Percentiles rank a stretch among this genome's conserved stretches.
phyloP scores from a whole-genome alignment of 2,888 invertebrate species.

The Eutolmus rufibarbis region DNA sequence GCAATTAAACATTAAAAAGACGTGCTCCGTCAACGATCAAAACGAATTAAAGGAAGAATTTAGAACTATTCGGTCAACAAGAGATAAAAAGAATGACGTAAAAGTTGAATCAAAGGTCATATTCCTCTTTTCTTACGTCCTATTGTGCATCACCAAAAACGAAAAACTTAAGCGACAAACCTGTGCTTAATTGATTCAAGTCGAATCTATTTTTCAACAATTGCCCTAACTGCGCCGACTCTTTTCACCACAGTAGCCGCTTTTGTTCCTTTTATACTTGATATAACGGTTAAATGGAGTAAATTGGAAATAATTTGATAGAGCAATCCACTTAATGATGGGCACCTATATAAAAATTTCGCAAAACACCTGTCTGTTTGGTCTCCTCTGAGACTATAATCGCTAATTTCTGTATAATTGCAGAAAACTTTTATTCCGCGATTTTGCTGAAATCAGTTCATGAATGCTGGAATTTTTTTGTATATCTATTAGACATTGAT shows the following conservation, averaged over 20 bases:
- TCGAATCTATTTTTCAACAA: background rate
- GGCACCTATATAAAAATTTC: background rate
- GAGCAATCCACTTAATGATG: background rate
- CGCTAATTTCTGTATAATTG: background rate
- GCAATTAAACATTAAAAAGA: background rate
- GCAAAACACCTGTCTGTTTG: background rate
- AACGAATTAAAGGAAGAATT: background rate
- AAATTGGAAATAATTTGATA: background rate
- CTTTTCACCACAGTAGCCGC: background rate
- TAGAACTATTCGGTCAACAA: background rate
- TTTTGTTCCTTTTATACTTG: background rate
- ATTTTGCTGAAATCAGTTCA: background rate
- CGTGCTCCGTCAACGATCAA: background rate
- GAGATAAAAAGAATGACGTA: background rate
- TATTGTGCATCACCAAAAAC: background rate
- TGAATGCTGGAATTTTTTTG: background rate
- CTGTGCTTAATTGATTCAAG: background rate
- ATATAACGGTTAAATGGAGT: background rate
- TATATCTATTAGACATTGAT: background rate
- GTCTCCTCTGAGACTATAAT: background rate
- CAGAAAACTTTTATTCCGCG: background rate
- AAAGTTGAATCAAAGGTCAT: background rate
- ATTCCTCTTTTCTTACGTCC: background rate
- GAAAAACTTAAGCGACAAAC: background rate
- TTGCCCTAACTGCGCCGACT: background rate